Evolutionary conservation across 92 coral and sea anemone genomes (phyloP).

Genomic region (Palythoa grandiflora): DNA sequence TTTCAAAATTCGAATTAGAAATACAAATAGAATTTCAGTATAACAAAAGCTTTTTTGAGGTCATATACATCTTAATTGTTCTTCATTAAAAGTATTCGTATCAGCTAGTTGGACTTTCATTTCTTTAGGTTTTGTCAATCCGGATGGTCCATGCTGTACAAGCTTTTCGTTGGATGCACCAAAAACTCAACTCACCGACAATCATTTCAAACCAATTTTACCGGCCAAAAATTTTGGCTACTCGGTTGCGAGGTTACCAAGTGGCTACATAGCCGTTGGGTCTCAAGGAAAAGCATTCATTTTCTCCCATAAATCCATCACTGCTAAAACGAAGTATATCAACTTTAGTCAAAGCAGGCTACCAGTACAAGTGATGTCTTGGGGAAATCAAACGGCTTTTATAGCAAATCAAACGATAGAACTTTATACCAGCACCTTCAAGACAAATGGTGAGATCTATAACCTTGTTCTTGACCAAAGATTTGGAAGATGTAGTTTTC

Average conservation of each 20-base stretch:
- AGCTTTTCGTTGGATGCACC: slow-evolving; percentile 61
- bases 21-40: no score
- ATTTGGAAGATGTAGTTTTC: slow-evolving; percentile 19
- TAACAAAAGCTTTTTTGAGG: no score
- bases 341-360: slow-evolving; percentile 39
- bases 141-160: slow-evolving; percentile 89
- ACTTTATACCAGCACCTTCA: slow-evolving; percentile 51
- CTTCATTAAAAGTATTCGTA: background rate
- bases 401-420: slow-evolving; percentile 47
- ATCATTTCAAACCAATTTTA: slow-evolving; percentile 80
- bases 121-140: slow-evolving; percentile 67
- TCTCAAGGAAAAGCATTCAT: slow-evolving; percentile 70
- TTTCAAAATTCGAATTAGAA: no score
- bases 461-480: slow-evolving; percentile 20
- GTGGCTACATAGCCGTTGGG: slow-evolving; percentile 69
- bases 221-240: slow-evolving; percentile 76
- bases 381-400: slow-evolving; percentile 52
- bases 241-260: slow-evolving; percentile 69
- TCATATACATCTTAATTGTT: no score
- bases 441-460: slow-evolving; percentile 39
- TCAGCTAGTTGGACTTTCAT: background rate
- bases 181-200: slow-evolving; percentile 64
- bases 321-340: slow-evolving; percentile 51
- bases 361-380: slow-evolving; percentile 49
- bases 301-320: slow-evolving; percentile 60